phyloP scores from a whole-genome alignment of 2,888 invertebrate species.

The Nemapogon koenigi region DNA sequence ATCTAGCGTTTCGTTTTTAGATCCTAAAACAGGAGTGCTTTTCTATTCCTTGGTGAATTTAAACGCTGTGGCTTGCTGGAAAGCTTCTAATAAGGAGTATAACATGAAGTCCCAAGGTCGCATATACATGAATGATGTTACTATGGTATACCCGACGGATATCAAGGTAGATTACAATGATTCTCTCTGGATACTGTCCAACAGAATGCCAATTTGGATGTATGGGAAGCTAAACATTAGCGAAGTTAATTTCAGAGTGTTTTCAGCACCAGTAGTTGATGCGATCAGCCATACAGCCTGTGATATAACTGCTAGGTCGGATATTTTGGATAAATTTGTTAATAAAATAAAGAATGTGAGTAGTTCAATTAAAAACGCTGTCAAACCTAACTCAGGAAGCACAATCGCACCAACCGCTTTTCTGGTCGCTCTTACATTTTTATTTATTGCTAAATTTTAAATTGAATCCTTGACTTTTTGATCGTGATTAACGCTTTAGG shows the following conservation, averaged over 20 bases:
- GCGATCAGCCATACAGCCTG: slow-evolving; percentile 77
- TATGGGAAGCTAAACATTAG: slow-evolving; percentile 66
- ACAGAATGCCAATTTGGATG: slow-evolving; percentile 75
- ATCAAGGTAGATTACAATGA: slow-evolving; percentile 76
- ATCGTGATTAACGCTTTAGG: not conserved
- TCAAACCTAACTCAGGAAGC: slow-evolving; percentile 4
- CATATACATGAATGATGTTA: slow-evolving; percentile 72
- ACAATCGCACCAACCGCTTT: slow-evolving; percentile 9
- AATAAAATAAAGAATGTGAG: slow-evolving; percentile 55
- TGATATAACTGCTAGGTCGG: slow-evolving; percentile 64
- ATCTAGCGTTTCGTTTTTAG: slow-evolving; percentile 75
- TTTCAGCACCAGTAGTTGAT: slow-evolving; percentile 71
- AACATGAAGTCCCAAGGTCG: slow-evolving; percentile 74
- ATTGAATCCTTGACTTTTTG: not conserved
- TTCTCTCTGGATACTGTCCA: slow-evolving; percentile 77
- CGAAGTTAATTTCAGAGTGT: slow-evolving; percentile 75
- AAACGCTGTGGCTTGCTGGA: slow-evolving; percentile 82
- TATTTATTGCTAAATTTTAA: not conserved
- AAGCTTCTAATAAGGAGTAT: slow-evolving; percentile 71
- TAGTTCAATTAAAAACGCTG: slow-evolving; percentile 25
- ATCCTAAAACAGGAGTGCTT: slow-evolving; percentile 72
- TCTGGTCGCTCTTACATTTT: not conserved
- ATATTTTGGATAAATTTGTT: slow-evolving; percentile 59
- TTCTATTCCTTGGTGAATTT: slow-evolving; percentile 78
- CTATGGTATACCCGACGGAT: slow-evolving; percentile 80